Evolutionary conservation across 2,113 vertebrate genomes (phyloP), one percentile per base, ranked within the genome.

Genomic region (Panthera tigris): DNA sequence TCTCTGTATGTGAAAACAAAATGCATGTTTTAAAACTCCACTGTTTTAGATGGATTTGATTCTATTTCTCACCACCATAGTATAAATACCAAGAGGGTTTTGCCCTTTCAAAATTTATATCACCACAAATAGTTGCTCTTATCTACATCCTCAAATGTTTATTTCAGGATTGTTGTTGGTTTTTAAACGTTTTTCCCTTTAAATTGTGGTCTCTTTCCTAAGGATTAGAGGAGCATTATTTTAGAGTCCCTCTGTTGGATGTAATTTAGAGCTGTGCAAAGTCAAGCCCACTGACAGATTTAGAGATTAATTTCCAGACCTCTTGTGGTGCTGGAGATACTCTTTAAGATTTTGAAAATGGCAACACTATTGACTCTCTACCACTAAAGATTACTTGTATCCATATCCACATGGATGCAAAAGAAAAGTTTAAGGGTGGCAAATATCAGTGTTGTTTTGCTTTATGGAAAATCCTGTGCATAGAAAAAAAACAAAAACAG

Each of bases 281-380:
- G 21, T 73, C 69, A 83, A 96, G 33, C 81, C 57, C 52, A 52
- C 80, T 85, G 97, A 84, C 91, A 97, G 97, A 96, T 94, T 97
- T 94, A 96, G 84, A 89, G 90, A 98, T 97, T 97, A 97, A 96
- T 96, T 97, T 94, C 88, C 71, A 96, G 93, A 95, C 95, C n/a
- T 94, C 95, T 95, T 91, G 66, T 48, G 48, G 89, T 88, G 71
- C 82, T 61, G 7, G 84, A 88, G 83, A 90, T 92, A 76, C 87
- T 95, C 79, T 21, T 92, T 93, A 95, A 95, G 80, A 96, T 95
- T 95, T 97, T 84, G 69, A 95, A 98, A 98, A 97, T 97, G 96
- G 96, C 91, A 97, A 85, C 55, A 94, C 33, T 97, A n/a, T 97
- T 97, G 95, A 97, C 91, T 94, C 50, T 90, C 39, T 73, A 55